These are phyloP conservation scores for Enteromius fasciolatus DNA, from an alignment of 2,797 vertebrate species.

Conservation along the genomic window DNA sequence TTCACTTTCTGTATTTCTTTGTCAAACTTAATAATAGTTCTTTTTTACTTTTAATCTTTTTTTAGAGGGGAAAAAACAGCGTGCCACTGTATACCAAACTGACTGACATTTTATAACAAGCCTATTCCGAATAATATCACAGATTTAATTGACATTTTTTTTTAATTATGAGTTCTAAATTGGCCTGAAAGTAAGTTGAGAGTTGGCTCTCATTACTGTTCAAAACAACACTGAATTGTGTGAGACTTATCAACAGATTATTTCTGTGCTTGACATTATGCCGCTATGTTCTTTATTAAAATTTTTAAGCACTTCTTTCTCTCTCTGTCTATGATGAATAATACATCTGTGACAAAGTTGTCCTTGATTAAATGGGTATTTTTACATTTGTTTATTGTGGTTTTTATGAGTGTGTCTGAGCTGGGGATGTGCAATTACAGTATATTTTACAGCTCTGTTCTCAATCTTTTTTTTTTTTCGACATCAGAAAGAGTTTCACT, in stretches of 20 bases:
- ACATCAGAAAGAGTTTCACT: neutral
- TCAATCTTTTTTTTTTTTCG: neutral
- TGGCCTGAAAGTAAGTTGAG: constrained; percentile 6
- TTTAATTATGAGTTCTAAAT: constrained; percentile 12
- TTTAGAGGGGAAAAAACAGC: neutral
- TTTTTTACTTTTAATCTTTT: neutral
- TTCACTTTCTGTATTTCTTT: neutral
- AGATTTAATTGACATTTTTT: constrained; percentile 26
- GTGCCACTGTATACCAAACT: neutral
- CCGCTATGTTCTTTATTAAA: constrained; percentile 33
- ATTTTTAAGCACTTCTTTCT: constrained; percentile 9
- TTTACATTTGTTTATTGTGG: constrained; percentile 36
- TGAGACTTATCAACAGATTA: constrained; percentile 49
- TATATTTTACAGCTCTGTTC: neutral
- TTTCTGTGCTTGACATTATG: constrained; percentile 31
- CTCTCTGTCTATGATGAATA: constrained; percentile 6
- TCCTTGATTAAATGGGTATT: constrained; percentile 31
- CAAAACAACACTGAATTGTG: constrained; percentile 3
- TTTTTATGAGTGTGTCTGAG: constrained; percentile 3
- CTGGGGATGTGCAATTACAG: neutral
- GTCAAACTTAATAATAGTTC: neutral
- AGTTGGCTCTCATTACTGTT: constrained; percentile 25
- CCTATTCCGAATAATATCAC: constrained; percentile 7
- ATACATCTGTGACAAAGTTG: neutral
- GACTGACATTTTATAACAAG: constrained; percentile 5